Evolutionary conservation across 2,797 vertebrate species (phyloP).

Genomic region (Sebastes kiyomatsui): DNA sequence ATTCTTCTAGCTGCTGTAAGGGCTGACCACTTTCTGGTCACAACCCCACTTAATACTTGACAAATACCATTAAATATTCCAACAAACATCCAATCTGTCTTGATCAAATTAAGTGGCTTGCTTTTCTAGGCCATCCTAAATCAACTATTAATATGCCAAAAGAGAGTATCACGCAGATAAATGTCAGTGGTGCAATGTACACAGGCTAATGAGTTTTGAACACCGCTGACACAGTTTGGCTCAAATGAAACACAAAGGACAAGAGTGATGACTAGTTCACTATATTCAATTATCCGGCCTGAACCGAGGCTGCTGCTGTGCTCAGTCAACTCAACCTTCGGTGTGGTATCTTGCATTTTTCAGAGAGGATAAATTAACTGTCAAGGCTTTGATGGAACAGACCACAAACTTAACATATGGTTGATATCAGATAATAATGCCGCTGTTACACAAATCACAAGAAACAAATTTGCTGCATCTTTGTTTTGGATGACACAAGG

Average conservation of each 20-base stretch:
- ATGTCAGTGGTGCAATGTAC: conserved; percentile 55
- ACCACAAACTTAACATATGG: conserved; percentile 8
- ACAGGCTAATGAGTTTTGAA: conserved; percentile 74
- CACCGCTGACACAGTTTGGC: conserved; percentile 50
- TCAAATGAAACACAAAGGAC: conserved; percentile 58
- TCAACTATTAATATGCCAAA: conserved; percentile 51
- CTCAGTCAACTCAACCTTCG: conserved; percentile 32
- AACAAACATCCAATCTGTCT: conserved; percentile 25
- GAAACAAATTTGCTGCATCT: not conserved
- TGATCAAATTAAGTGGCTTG: conserved; percentile 35
- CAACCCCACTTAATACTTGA: conserved; percentile 12
- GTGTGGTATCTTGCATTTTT: conserved; percentile 50
- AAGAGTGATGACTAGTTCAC: conserved; percentile 68
- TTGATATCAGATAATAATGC: not conserved
- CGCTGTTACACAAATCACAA: not conserved
- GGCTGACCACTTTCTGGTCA: conserved; percentile 6
- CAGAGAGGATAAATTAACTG: conserved; percentile 69
- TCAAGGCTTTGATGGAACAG: conserved; percentile 54
- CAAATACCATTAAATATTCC: conserved; percentile 33
- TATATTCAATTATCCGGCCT: conserved; percentile 71
- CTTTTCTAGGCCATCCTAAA: conserved; percentile 31
- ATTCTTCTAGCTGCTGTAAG: not conserved
- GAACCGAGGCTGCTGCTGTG: conserved; percentile 43
- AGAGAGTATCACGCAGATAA: conserved; percentile 43
- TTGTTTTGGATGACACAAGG: not conserved